Conservation (phyloP, 2,797 vertebrate species). For the Hippopotamyrus pictus region DNA sequence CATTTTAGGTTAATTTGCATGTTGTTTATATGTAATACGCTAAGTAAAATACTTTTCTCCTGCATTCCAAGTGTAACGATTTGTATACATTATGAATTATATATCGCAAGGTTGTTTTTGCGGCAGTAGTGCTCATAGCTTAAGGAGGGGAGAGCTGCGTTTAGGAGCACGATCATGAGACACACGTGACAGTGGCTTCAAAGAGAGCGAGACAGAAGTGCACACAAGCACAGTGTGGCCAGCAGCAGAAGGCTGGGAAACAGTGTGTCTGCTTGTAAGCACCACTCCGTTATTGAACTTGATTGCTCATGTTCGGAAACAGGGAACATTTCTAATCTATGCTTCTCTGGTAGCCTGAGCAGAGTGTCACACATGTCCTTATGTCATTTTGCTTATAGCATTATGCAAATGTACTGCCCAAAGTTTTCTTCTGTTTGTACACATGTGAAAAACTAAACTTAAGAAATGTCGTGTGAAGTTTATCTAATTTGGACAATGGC, state of each 20-base stretch:
- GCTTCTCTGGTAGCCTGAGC: slow-evolving; percentile 66
- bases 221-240: slow-evolving; percentile 22
- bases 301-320: slow-evolving; percentile 37
- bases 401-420: slow-evolving; percentile 44
- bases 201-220: slow-evolving; percentile 4
- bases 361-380: slow-evolving; percentile 63
- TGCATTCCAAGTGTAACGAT: slow-evolving; percentile 21
- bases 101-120: slow-evolving; percentile 29
- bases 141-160: slow-evolving; percentile 31
- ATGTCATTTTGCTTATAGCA: slow-evolving; percentile 62
- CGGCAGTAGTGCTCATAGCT: slow-evolving; percentile 18
- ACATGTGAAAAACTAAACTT: not conserved
- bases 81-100: slow-evolving; percentile 26
- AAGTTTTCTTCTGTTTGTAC: not conserved
- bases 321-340: slow-evolving; percentile 32
- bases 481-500: slow-evolving; percentile 36
- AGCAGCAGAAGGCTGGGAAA: slow-evolving; percentile 33
- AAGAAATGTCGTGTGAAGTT: not conserved
- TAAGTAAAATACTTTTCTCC: slow-evolving; percentile 33
- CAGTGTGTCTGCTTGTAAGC: slow-evolving; percentile 44
- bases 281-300: slow-evolving; percentile 52
- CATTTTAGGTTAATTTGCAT: not conserved
- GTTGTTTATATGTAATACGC: slow-evolving; percentile 13
- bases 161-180: not conserved
- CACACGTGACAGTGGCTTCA: not conserved